phyloP scores from a whole-genome alignment of 1,140 invertebrate genomes.

The Coptotermes formosanus region DNA sequence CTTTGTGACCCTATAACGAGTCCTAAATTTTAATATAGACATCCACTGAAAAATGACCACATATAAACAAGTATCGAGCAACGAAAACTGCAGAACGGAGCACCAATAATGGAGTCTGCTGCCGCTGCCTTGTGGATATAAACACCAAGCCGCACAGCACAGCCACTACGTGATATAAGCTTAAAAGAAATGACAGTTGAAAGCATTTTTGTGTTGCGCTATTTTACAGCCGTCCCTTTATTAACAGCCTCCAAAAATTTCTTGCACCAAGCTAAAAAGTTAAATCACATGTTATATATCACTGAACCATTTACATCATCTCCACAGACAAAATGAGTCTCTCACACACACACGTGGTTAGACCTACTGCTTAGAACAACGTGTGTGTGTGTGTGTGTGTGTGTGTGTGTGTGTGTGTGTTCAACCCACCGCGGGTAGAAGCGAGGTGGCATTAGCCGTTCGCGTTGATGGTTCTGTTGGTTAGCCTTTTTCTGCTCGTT shows the following conservation, averaged over 20 bases:
- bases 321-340: background rate
- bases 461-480: background rate
- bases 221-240: conserved; percentile 24
- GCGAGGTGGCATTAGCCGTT: background rate
- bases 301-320: background rate
- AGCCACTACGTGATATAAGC: background rate
- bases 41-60: background rate
- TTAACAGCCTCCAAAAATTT: background rate
- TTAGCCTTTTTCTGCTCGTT: background rate
- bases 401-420: too few species aligned
- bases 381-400: background rate
- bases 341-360: background rate
- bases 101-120: background rate
- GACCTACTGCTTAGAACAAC: background rate
- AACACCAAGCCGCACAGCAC: background rate
- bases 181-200: conserved; percentile 27
- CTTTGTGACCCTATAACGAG: background rate
- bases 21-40: conserved; percentile 17
- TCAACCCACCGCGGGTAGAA: too few species aligned
- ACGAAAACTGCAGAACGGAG: background rate
- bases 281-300: conserved; percentile 14
- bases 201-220: conserved; percentile 28
- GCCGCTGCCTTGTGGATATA: background rate
- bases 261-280: conserved; percentile 8
- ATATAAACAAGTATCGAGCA: background rate